Conservation (phyloP, 2,113 vertebrate species). For the Ophiodon elongatus region DNA sequence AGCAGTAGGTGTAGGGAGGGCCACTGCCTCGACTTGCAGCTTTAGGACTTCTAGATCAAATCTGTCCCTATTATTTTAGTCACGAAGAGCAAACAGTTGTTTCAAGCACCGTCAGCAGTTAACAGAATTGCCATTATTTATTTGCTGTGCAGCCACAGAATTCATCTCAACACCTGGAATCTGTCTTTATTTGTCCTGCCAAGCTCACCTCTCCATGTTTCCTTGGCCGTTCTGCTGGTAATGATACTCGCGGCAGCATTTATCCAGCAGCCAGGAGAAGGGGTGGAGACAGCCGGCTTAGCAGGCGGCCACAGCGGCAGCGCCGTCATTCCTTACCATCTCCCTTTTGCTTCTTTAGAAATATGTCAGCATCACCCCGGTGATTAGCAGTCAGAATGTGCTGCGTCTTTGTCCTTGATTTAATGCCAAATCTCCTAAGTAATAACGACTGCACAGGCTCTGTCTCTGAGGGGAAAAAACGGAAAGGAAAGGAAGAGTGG, state of each 20-base stretch:
- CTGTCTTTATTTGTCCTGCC: conserved; percentile 68
- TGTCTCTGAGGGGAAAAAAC: conserved; percentile 53
- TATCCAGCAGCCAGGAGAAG: conserved; percentile 44
- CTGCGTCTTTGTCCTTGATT: conserved; percentile 76
- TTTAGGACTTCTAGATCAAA: conserved; percentile 62
- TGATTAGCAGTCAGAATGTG: conserved; percentile 76
- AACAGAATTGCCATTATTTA: conserved; percentile 66
- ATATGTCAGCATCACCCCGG: conserved; percentile 53
- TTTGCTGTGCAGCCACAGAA: conserved; percentile 57
- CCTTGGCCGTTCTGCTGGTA: conserved; percentile 54
- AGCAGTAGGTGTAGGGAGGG: conserved; percentile 37
- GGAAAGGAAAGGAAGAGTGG: conserved; percentile 45
- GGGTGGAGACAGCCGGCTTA: conserved; percentile 44
- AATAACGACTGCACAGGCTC: conserved; percentile 72
- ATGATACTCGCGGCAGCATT: conserved; percentile 52
- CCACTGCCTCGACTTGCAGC: conserved; percentile 33
- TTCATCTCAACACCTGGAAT: conserved; percentile 69
- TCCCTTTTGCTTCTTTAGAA: conserved; percentile 53
- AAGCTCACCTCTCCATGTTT: conserved; percentile 40
- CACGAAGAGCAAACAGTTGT: conserved; percentile 68
- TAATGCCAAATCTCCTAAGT: conserved; percentile 73
- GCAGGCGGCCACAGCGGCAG: conserved; percentile 37
- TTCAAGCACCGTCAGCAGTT: conserved; percentile 75
- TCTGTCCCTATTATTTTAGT: conserved; percentile 68
- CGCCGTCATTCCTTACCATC: conserved; percentile 15